phyloP scores from a whole-genome alignment of 2,113 vertebrate genomes.

The Spea bombifrons region DNA sequence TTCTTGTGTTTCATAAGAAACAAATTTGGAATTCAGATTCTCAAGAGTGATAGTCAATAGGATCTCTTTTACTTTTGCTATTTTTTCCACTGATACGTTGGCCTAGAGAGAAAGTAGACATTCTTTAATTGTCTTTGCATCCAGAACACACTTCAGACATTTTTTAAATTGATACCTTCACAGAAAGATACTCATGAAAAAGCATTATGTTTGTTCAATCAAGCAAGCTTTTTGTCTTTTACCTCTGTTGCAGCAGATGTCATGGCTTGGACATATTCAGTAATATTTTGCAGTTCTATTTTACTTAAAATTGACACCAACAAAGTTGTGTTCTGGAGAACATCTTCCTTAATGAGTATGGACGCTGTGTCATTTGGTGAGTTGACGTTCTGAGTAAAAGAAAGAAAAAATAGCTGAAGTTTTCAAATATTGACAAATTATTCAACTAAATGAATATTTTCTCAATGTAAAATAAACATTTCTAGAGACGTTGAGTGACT shows the following conservation, averaged over 20 bases:
- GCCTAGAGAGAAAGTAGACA: conserved; percentile 2
- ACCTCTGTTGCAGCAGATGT: neutral
- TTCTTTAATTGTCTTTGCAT: neutral
- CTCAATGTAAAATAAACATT: neutral
- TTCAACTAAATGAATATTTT: neutral
- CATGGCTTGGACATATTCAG: neutral
- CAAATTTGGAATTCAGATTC: conserved; percentile 5
- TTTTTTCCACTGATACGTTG: neutral
- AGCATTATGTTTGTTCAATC: neutral
- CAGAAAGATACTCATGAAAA: neutral
- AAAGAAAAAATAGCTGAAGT: neutral
- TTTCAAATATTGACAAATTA: neutral
- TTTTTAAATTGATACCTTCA: neutral
- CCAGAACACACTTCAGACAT: neutral
- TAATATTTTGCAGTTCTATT: neutral
- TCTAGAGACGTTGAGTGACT: neutral
- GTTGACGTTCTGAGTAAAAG: neutral
- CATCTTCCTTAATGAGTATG: neutral
- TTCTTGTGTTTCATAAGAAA: conserved; percentile 4
- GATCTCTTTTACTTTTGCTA: conserved; percentile 1
- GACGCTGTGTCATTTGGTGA: neutral
- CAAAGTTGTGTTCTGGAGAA: conserved; percentile 1
- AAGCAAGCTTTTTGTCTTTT: neutral
- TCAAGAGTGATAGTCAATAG: neutral
- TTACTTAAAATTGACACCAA: neutral